Evolutionary conservation across 2,888 invertebrate genomes (phyloP), one percentile per base, ranked within the genome.

Genomic region (Notocelia uddmanniana): DNA sequence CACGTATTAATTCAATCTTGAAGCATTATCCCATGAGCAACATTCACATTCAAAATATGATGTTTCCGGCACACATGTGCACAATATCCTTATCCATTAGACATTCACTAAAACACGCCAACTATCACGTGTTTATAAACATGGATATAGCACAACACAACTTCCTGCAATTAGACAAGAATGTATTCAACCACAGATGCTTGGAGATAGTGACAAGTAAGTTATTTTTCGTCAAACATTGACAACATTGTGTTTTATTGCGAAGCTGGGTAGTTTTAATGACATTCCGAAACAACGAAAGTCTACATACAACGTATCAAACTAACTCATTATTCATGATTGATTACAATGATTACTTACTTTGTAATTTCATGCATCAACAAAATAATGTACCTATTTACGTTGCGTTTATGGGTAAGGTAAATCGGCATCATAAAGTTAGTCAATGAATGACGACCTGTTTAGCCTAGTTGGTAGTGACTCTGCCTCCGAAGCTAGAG

Each of bases 11-110:
- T 59, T 54, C 21, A 19, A 54, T 54, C 31, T 41, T 11, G 59
- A 19, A 71, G 59, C 59, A 41, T 31, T 21, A 71, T 63, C 50
- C 41, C 45, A 52, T 37, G 19, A 57, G 82, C 85, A 83, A 52
- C 37, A 37, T 59, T 23, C 60, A 62, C 31, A 41, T 62, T 45
- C 54, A 54, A 55, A 72, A 55, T 57, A 68, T 57, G 68, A 73
- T 41, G 57, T 69, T 63, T 73, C 73, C 73, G 68, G 63, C 58
- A 75, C 71, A 69, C 60, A 41, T 73, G 48, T 52, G 23, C 52
- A 68, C 57, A 59, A 74, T 68, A 62, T 68, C 45, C 64, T 45
- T 68, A 62, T 60, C 55, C 73, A 73, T 68, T 68, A 68, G 52
- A 45, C 58, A 74, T 74, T 73, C 60, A 64, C 52, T 67, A 45